Base-by-base conservation (phyloP, 1,140 invertebrate genomes). In the Leptoteleia sp. region DNA sequence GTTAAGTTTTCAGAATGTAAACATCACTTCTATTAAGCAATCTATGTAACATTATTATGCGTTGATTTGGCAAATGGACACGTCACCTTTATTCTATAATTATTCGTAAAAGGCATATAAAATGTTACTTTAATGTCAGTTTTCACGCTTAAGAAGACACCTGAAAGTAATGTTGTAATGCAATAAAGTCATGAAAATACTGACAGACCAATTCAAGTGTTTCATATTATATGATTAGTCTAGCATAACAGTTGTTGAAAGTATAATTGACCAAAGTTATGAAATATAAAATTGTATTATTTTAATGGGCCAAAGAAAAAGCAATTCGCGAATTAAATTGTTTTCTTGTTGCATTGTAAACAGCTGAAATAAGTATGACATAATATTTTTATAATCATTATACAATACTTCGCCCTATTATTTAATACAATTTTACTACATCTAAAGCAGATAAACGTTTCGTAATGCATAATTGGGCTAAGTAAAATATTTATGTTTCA, bases 111-210 rank as follows among this genome's bases (percentile, higher is more conserved):
- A 40, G 7, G 22, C 25, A 29, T 42, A 54, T 54, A 67, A 67
- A 67, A 55, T 57, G 43, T 70, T 57, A 57, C 31, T 67, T 68
- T 68, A 68, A 68, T 68, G 31, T 13, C 37, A 70, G 29, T 70
- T 59, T 70, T 48, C 29, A 55, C 42, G 40, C 64, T 55, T 38
- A 43, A 43, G 61, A 68, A 47, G 64, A 55, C 22, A 55, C 50
- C n/a, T 43, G 19, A 47, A 55, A 4, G 17, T 31, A 65, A 40
- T 65, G 61, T 54, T 54, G 61, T 38, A 65, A 65, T 54, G 17
- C 16, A 37, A 38, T 68, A 68, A 68, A 55, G 29, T 47, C 50
- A 38, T 68, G 40, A 38, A 68, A 67, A 54, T 37, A 68, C 22
- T 47, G 22, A 57, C 40, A 48, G 27, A 42, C 9, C 13, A 31